These are phyloP conservation scores for Apostichopus japonicus DNA, from an alignment of 35 echinoderm and acorn worm species.

Conservation along the genomic window DNA sequence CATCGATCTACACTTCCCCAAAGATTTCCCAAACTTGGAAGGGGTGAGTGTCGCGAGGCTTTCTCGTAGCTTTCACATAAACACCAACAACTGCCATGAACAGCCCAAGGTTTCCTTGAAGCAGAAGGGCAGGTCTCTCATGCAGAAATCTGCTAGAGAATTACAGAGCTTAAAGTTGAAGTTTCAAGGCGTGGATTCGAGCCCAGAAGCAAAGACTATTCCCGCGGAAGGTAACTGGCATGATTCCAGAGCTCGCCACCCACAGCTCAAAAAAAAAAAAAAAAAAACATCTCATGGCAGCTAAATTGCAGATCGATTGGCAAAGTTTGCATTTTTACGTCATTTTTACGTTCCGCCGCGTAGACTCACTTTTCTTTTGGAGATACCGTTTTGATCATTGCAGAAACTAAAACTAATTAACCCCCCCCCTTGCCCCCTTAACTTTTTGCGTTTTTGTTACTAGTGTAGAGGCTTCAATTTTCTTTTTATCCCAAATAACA, in stretches of 20 bases:
- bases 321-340: background rate
- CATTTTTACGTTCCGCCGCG: constrained; percentile 15
- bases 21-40: constrained; percentile 36
- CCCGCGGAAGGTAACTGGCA: background rate
- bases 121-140: constrained; percentile 33
- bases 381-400: background rate
- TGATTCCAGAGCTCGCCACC: constrained; percentile 33
- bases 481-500: background rate
- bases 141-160: constrained; percentile 45
- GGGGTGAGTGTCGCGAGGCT: constrained; percentile 27
- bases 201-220: constrained; percentile 21
- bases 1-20: background rate
- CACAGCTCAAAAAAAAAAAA: constrained; percentile 22
- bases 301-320: background rate
- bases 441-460: background rate
- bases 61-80: constrained; percentile 34
- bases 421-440: background rate
- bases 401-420: background rate
- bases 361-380: constrained; percentile 32
- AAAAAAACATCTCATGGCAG: background rate
- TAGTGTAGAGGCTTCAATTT: constrained; percentile 2
- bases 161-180: constrained; percentile 42
- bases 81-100: constrained; percentile 53
- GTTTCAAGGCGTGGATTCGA: constrained; percentile 29
- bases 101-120: constrained; percentile 33